These are phyloP conservation scores for Brenthis ino DNA, from an alignment of 2,888 invertebrate genomes.

Conservation along the genomic window DNA sequence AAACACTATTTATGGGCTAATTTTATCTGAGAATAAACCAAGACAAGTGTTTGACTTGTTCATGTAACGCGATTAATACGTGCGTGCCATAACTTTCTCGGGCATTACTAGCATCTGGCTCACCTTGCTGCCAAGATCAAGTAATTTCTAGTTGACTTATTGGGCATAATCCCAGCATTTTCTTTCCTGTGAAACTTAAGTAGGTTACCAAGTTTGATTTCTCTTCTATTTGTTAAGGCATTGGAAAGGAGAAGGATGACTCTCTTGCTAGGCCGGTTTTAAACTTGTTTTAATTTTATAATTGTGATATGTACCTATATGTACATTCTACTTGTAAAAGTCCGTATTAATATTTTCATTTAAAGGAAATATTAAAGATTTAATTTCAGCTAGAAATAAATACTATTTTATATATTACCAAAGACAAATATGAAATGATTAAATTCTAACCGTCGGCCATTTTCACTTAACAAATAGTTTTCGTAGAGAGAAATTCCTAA, in stretches of 20 bases:
- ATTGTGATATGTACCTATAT: neutral
- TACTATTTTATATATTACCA: too few relatives aligned
- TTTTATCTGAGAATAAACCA: slow-evolving; percentile 12
- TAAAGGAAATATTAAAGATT: neutral
- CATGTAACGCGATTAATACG: slow-evolving; percentile 25
- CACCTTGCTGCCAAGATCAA: slow-evolving; percentile 58
- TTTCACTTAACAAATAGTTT: neutral
- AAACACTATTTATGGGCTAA: slow-evolving; percentile 9
- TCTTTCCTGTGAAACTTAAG: slow-evolving; percentile 73
- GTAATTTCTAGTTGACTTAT: slow-evolving; percentile 69
- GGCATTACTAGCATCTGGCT: slow-evolving; percentile 62
- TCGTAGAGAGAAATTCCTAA: slow-evolving; percentile 47
- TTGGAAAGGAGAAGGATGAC: slow-evolving; percentile 45
- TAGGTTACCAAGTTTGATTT: slow-evolving; percentile 73
- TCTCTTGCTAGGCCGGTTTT: slow-evolving; percentile 24
- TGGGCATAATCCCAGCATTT: slow-evolving; percentile 63
- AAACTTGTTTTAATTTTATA: slow-evolving; percentile 3
- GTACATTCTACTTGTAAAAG: neutral
- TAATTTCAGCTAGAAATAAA: too few relatives aligned
- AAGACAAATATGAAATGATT: too few relatives aligned
- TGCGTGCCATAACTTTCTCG: slow-evolving; percentile 67
- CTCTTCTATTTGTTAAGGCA: slow-evolving; percentile 65
- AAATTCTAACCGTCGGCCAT: neutral
- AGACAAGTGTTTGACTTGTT: slow-evolving; percentile 18
- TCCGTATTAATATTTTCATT: neutral